phyloP scores from a whole-genome alignment of 2,113 vertebrate genomes.

The Prochilodus magdalenae region DNA sequence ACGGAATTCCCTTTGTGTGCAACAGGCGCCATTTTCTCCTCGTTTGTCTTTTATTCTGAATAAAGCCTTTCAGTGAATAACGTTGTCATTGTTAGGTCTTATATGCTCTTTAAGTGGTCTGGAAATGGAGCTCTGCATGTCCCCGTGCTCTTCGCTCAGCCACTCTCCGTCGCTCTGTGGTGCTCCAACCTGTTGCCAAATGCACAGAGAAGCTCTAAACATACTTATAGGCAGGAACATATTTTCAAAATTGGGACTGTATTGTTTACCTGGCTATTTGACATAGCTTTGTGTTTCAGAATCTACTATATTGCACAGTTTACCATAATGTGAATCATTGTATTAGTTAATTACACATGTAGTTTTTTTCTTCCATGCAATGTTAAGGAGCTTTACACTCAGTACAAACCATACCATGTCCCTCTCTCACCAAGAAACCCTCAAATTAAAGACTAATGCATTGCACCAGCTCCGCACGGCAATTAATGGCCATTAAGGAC shows the following conservation, averaged over 20 bases:
- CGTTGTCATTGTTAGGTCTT: not conserved
- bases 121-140: not conserved
- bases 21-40: conserved; percentile 15
- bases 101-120: not conserved
- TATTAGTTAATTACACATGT: not conserved
- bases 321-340: not conserved
- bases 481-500: conserved; percentile 16
- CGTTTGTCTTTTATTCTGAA: conserved; percentile 17
- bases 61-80: not conserved
- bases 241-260: not conserved
- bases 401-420: not conserved
- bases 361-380: not conserved
- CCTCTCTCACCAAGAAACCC: not conserved
- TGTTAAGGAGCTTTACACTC: not conserved
- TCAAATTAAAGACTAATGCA: not conserved
- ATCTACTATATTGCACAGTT: not conserved
- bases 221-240: not conserved
- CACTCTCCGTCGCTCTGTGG: conserved; percentile 23
- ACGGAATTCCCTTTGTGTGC: conserved; percentile 28
- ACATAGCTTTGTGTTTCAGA: too few species aligned
- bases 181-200: conserved; percentile 63
- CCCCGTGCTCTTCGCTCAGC: not conserved
- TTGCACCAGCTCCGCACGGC: not conserved
- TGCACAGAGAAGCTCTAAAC: conserved; percentile 10
- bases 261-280: not conserved